Base-by-base conservation (phyloP, 1,140 invertebrate genomes). In the Globodera rostochiensis region DNA sequence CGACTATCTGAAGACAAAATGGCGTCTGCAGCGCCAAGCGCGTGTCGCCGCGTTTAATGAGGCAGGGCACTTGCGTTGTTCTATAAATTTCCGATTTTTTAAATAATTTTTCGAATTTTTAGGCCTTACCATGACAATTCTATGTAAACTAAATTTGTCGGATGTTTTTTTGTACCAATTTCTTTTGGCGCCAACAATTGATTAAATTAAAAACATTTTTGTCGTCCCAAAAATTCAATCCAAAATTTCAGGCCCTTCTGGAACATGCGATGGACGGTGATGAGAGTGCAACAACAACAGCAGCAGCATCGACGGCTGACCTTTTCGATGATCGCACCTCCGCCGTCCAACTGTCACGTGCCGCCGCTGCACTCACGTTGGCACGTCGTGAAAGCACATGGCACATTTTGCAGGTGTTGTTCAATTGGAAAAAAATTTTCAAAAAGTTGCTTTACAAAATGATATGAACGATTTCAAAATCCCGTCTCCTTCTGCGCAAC, bases 1-100 rank as follows among this genome's bases (percentile, higher is more conserved):
- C 9, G 71, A n/a, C 75, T 86, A 47, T 81, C 46, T 88, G n/a
- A 85, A 86, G 66, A 25, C 81, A 13, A 66, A 81, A 36, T 87
- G 85, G 84, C 66, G 46, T 64, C n/a, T 69, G 53, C 82, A 85
- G 50, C 71, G 78, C 19, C 71, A 83, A 21, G 70, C 78, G 69
- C 66, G 80, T 25, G 47, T n/a, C 67, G 45, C 83, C 45, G 57
- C 69, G 46, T 60, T 21, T 13, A 60, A 82, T 47, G 13, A 57
- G 25, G 69, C 67, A 79, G 21, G 13, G 36, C 67, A 13, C 25
- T 83, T 57, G 70, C 21, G 19, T 3, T 11, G 15, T 53, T 53
- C 15, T 53, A 9, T 5, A 53, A 7, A 5, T 53, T 53, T 53
- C 25, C 25, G 7, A 53, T 53, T 53, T 13, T 9, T 53, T 5